Conservation (phyloP, 2,888 invertebrate species). For the Colletes collaris region DNA sequence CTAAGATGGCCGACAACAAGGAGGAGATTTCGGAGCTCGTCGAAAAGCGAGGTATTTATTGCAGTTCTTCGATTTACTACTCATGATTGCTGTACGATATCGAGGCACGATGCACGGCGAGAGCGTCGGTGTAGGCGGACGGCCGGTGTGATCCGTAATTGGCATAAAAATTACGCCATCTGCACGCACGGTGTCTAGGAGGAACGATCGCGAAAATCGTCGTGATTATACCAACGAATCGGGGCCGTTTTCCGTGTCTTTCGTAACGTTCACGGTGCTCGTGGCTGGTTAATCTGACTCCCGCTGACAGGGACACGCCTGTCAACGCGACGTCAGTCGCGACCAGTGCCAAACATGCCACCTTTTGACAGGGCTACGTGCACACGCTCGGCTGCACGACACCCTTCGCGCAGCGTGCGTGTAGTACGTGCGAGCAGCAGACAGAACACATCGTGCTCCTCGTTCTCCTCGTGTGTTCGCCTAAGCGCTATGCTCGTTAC, state of each 20-base stretch:
- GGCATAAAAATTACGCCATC: constrained; percentile 75
- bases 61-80: constrained; percentile 48
- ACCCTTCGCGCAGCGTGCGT: constrained; percentile 44
- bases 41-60: constrained; percentile 82
- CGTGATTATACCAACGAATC: constrained; percentile 46
- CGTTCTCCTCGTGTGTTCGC: constrained; percentile 53
- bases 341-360: constrained; percentile 52
- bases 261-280: constrained; percentile 28
- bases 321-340: constrained; percentile 54
- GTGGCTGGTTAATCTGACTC: constrained; percentile 28
- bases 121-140: constrained; percentile 2
- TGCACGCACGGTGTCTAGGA: constrained; percentile 65
- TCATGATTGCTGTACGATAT: constrained; percentile 47
- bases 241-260: constrained; percentile 24
- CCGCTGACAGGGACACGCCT: constrained; percentile 38
- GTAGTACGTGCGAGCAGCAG: constrained; percentile 44
- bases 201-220: constrained; percentile 60
- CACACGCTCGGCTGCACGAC: constrained; percentile 51
- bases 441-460: constrained; percentile 52
- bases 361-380: constrained; percentile 71
- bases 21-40: constrained; percentile 82
- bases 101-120: constrained; percentile 20
- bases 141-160: constrained; percentile 59
- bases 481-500: constrained; percentile 73
- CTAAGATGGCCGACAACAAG: constrained; percentile 83